Conservation (phyloP, 2,888 invertebrate species). For the Lasioglossum figueresi region DNA sequence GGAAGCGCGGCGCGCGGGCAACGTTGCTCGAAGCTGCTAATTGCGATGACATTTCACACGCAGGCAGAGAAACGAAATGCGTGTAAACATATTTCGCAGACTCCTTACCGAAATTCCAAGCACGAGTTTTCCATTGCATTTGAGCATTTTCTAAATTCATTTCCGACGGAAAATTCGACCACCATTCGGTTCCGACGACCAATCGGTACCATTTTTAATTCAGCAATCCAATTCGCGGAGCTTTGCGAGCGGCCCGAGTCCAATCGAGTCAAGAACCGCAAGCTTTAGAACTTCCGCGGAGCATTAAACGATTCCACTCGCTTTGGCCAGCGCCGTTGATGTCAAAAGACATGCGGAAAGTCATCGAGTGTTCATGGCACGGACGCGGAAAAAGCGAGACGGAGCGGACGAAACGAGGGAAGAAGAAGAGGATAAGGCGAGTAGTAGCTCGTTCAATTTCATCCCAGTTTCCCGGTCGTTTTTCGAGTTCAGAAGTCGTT, state of each 20-base stretch:
- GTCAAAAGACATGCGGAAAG: constrained; percentile 1
- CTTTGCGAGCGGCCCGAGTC: neutral
- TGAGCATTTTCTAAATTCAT: neutral
- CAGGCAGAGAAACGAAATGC: neutral
- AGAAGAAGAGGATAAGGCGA: neutral
- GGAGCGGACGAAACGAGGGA: neutral
- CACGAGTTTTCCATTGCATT: too few relatives aligned
- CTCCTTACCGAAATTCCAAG: too few relatives aligned
- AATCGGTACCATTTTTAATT: neutral
- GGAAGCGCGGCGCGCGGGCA: too few relatives aligned
- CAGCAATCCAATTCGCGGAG: neutral
- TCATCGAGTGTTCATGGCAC: neutral
- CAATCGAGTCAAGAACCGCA: neutral
- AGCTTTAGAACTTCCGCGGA: neutral
- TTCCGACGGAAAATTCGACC: neutral
- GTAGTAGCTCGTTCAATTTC: neutral
- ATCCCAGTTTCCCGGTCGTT: neutral
- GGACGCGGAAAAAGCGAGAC: neutral
- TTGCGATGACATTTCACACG: neutral
- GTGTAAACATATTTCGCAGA: too few relatives aligned
- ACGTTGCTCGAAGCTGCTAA: neutral
- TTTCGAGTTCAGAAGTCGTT: neutral
- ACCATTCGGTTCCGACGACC: neutral
- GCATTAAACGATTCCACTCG: neutral
- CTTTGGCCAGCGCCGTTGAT: neutral